Conservation (phyloP, 2,888 invertebrate species). For the Parnassius glacialis region DNA sequence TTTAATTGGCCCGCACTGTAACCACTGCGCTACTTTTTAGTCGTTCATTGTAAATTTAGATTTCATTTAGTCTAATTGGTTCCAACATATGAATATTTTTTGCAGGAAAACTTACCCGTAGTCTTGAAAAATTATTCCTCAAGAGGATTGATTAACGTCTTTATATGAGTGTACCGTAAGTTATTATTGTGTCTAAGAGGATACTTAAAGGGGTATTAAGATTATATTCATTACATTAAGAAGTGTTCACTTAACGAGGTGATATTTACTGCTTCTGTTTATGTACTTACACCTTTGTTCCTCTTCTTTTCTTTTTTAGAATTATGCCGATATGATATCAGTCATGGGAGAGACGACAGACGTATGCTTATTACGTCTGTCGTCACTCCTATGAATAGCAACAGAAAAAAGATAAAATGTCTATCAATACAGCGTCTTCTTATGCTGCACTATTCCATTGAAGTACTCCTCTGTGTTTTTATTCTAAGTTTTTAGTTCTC, state of each 20-base stretch:
- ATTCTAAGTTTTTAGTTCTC: no score
- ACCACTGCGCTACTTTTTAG: conserved; percentile 32
- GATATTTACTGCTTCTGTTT: not conserved
- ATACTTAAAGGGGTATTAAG: conserved; percentile 10
- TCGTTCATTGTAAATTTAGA: conserved; percentile 13
- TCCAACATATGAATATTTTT: conserved; percentile 10
- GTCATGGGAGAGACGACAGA: no score
- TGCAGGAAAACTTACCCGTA: not conserved
- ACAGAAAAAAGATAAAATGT: no score
- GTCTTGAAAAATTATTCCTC: conserved; percentile 3
- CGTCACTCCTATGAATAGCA: no score
- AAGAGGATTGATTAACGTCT: conserved; percentile 18
- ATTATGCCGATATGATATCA: no score
- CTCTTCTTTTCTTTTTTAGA: no score
- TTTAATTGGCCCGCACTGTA: conserved; percentile 59
- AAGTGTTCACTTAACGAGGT: not conserved
- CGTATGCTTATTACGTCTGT: no score
- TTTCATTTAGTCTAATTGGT: conserved; percentile 20
- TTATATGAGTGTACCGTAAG: conserved; percentile 14
- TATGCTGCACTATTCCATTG: no score
- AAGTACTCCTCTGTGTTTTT: no score
- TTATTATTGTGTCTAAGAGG: conserved; percentile 3
- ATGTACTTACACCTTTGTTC: not conserved
- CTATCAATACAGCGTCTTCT: no score
- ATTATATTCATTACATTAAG: conserved; percentile 9